Percentiles rank a stretch among this genome's conserved stretches.
Evolutionary conservation across 1,140 invertebrate species (phyloP).

Genomic region (Proales similis): DNA sequence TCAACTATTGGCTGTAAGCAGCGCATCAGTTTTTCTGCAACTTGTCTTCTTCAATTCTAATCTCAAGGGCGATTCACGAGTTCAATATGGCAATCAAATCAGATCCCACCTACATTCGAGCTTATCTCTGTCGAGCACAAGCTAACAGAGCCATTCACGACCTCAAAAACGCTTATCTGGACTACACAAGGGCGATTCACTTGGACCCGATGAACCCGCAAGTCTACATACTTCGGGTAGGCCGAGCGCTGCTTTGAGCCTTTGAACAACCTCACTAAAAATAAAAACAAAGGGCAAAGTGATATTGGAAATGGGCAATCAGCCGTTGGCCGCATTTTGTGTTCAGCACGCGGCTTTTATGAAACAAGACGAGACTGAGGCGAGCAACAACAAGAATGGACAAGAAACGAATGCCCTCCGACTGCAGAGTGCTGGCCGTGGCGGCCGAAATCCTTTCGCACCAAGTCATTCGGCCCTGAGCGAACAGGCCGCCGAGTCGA

Average conservation of each 20-base stretch:
- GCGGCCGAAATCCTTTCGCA: conserved; percentile 45
- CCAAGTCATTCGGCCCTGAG: conserved; percentile 40
- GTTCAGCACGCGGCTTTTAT: conserved; percentile 42
- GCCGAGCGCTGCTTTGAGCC: background rate
- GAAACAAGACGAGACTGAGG: conserved; percentile 18
- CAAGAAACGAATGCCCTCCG: background rate
- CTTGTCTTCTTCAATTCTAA: conserved; percentile 1
- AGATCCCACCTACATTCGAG: conserved; percentile 50
- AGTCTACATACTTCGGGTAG: conserved; percentile 31
- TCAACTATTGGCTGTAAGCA: conserved; percentile 48
- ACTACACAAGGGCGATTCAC: conserved; percentile 44
- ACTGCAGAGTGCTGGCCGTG: background rate
- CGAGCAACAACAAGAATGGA: background rate
- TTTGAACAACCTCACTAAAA: background rate
- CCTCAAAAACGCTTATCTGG: conserved; percentile 46
- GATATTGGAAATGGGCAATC: conserved; percentile 47
- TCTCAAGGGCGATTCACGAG: conserved; percentile 49
- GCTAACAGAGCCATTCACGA: conserved; percentile 47
- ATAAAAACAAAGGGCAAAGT: conserved; percentile 46
- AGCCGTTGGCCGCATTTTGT: conserved; percentile 51
- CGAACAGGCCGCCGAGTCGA: conserved; percentile 12
- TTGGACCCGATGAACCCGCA: conserved; percentile 29
- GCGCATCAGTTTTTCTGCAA: background rate
- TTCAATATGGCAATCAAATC: conserved; percentile 50
- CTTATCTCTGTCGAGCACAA: conserved; percentile 49